Evolutionary conservation across 2,113 vertebrate species (phyloP), one percentile per base, ranked within the genome.

Genomic region (Agapornis roseicollis): DNA sequence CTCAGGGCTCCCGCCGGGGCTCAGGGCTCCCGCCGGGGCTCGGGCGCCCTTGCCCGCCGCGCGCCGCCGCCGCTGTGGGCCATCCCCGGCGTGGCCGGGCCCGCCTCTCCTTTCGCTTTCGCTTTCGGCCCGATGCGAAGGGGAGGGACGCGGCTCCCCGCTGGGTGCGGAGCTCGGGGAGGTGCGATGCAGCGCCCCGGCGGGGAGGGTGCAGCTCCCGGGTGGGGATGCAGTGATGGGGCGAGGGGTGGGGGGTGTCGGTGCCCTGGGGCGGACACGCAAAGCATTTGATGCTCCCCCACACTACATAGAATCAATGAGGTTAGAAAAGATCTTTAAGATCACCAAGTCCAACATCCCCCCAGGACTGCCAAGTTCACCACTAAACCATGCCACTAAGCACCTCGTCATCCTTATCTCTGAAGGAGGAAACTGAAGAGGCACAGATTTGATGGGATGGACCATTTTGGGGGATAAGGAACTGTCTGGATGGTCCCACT

Each of bases 121-220:
- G 44, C n/a, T 95, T 95, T 93, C 28, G 60, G 16, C 0, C 0
- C 28, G 35, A 9, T 2, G 33, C 9, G 3, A 28, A 5, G 47
- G 27, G 19, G 8, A 31, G n/a, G 53, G 13, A 47, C 24, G 61
- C 11, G 0, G 35, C 71, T 41, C 60, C 66, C 82, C 3, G 52
- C 3, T 2, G 24, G 19, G 31, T 18, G 27, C 31, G 44, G 50
- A 10, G 25, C 6, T 14, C 16, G 15, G 18, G 29, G 46, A 41
- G 9, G 9, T 17, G 14, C 8, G 22, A 1, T 3, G 41, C 25
- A 1, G 2, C 8, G 24, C 41, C 22, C 8, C 4, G 6, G 0
- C 28, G 12, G 29, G 56, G 1, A 29, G 18, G 33, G 11, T 39
- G 17, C 23, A 35, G 5, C 23, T 15, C 7, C n/a, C 44, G 15